Conservation (phyloP, 2,888 invertebrate species). For the Dasypogon diadema region DNA sequence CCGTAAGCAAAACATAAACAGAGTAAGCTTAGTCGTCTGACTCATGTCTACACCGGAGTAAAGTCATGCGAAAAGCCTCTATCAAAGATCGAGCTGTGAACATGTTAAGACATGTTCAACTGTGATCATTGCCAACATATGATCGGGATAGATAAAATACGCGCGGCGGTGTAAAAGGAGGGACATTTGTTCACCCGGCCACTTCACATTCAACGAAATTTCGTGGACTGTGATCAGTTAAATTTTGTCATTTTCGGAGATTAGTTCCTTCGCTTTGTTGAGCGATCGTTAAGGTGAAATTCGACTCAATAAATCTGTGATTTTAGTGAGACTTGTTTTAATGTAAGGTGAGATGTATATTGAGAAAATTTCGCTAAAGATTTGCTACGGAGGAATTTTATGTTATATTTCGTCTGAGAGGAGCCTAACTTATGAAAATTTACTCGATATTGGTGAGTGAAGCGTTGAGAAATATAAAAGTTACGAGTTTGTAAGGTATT, state of each 20-base stretch:
- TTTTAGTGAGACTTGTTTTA: neutral
- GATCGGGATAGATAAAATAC: too few relatives aligned
- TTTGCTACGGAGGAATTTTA: slow-evolving; percentile 50
- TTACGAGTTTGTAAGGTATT: too few relatives aligned
- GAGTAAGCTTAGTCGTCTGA: neutral
- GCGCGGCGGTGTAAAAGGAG: too few relatives aligned
- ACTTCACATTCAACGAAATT: too few relatives aligned
- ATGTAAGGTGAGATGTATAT: neutral
- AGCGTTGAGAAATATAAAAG: too few relatives aligned
- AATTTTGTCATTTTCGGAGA: neutral
- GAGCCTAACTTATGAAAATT: slow-evolving; percentile 57
- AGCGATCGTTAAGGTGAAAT: too few relatives aligned
- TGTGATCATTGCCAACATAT: neutral
- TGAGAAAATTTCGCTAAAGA: slow-evolving; percentile 30
- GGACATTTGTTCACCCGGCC: too few relatives aligned
- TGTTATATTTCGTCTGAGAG: slow-evolving; percentile 52
- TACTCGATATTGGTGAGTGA: slow-evolving; percentile 62
- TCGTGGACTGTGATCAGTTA: neutral
- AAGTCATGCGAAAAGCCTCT: neutral
- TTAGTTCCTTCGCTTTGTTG: neutral
- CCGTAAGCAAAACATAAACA: neutral
- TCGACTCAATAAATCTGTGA: too few relatives aligned
- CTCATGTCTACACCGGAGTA: neutral
- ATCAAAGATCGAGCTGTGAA: slow-evolving; percentile 2
- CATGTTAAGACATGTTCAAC: slow-evolving; percentile 52